Conservation (phyloP, 1,140 invertebrate species). For the Batillaria attramentaria region DNA sequence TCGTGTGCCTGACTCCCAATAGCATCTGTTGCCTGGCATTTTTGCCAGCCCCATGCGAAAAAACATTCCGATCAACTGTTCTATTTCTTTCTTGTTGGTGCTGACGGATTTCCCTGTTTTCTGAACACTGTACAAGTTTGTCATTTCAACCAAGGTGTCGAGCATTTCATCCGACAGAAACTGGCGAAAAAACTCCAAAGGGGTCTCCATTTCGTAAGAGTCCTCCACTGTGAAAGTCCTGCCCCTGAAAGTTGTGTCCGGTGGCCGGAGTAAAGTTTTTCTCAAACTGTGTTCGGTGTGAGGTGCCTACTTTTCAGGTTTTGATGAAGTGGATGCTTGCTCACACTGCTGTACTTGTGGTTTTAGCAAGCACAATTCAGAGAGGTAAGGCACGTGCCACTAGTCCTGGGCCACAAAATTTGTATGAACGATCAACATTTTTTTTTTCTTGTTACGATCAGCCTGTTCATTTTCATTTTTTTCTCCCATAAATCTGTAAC, state of each 20-base stretch:
- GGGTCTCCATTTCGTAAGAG: background rate
- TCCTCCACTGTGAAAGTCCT: background rate
- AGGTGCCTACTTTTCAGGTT: too few relatives aligned
- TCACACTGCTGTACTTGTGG: too few relatives aligned
- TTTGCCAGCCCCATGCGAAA: constrained; percentile 32
- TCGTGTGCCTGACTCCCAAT: constrained; percentile 23
- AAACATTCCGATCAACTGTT: constrained; percentile 33
- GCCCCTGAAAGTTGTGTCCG: background rate
- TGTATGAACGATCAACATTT: too few relatives aligned
- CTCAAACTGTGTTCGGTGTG: too few relatives aligned
- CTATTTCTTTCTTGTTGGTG: constrained; percentile 17
- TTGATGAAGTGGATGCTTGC: too few relatives aligned
- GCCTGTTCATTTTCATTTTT: too few relatives aligned
- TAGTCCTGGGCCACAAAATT: too few relatives aligned
- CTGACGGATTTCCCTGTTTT: constrained; percentile 16
- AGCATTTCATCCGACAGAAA: constrained; percentile 11
- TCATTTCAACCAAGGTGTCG: background rate
- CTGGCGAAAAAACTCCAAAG: background rate
- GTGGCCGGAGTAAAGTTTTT: too few relatives aligned
- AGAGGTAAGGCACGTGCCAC: too few relatives aligned
- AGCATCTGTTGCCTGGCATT: constrained; percentile 24
- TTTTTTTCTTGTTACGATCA: too few relatives aligned
- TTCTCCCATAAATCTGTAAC: too few relatives aligned
- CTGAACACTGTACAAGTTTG: background rate
- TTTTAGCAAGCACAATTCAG: too few relatives aligned